A percentile compares a stretch with the other conserved stretches of the same genome.
phyloP scores from a whole-genome alignment of 1,140 invertebrate species.

The Drosophila subpulchrella region DNA sequence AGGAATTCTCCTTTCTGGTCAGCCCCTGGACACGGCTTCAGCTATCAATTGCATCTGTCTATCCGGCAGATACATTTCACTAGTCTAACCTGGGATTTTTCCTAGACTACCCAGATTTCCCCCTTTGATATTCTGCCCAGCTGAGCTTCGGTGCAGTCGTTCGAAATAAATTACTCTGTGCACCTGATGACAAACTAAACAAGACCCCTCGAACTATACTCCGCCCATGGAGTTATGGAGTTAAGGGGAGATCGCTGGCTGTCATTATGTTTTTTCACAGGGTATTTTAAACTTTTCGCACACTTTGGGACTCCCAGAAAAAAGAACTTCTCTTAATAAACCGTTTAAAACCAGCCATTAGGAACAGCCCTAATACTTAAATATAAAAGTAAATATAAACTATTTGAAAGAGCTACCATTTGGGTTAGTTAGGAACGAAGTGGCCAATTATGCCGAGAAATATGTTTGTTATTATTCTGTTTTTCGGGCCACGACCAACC shows the following conservation, averaged over 20 bases:
- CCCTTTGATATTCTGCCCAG: conserved; percentile 24
- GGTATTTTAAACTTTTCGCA: no score
- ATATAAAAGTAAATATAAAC: no score
- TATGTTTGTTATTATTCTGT: no score
- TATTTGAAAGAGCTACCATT: no score
- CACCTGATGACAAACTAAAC: conserved; percentile 77
- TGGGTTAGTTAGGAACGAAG: no score
- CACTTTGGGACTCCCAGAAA: background rate
- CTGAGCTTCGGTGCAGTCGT: conserved; percentile 60
- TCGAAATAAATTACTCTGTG: conserved; percentile 80
- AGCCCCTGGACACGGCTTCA: conserved; percentile 25
- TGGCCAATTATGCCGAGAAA: background rate
- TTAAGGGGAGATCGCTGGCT: background rate
- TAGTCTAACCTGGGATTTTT: conserved; percentile 54
- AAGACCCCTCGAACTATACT: conserved; percentile 32
- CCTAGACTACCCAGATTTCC: conserved; percentile 2
- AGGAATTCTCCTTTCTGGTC: conserved; percentile 36
- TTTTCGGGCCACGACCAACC: no score
- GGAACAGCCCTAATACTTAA: no score
- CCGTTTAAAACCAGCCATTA: background rate
- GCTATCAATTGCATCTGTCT: conserved; percentile 50
- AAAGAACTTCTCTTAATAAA: background rate
- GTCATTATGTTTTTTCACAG: background rate
- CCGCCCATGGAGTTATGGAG: conserved; percentile 14
- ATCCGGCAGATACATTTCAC: conserved; percentile 70